phyloP scores from a whole-genome alignment of 1,140 invertebrate species.

The Drosophila punjabiensis region DNA sequence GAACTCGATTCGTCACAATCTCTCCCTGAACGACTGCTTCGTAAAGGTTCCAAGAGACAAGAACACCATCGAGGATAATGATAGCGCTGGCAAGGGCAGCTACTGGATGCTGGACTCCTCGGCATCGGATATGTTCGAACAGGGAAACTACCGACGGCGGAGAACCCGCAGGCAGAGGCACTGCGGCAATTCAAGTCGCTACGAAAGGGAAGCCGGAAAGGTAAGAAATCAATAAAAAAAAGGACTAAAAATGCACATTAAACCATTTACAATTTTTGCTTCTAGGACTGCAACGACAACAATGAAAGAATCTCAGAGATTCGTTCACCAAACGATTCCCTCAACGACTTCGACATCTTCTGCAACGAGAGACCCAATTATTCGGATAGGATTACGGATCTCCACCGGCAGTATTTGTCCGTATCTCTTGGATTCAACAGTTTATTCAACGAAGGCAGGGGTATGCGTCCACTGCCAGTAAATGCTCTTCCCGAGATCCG shows the following conservation, averaged over 20 bases:
- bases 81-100: conserved; percentile 90
- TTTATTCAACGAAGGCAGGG: conserved; percentile 58
- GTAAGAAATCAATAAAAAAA: conserved; percentile 13
- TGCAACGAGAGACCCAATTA: conserved; percentile 76
- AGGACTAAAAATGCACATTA: neutral
- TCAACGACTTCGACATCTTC: conserved; percentile 70
- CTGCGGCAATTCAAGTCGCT: conserved; percentile 50
- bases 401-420: conserved; percentile 81
- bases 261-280: neutral
- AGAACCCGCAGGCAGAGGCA: conserved; percentile 86
- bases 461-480: neutral
- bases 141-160: conserved; percentile 92
- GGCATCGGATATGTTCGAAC: conserved; percentile 95
- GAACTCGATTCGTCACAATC: conserved; percentile 94
- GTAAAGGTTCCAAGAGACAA: conserved; percentile 93
- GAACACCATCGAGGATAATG: conserved; percentile 89
- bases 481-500: conserved; percentile 12
- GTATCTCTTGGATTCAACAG: conserved; percentile 80
- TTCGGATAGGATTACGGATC: conserved; percentile 79
- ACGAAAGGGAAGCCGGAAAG: conserved; percentile 47
- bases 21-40: conserved; percentile 97
- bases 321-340: conserved; percentile 43
- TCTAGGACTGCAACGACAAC: conserved; percentile 56
- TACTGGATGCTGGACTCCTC: conserved; percentile 96
- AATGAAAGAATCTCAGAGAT: conserved; percentile 34